Base-by-base conservation (phyloP, 2,113 vertebrate species). In the Aldabrachelys gigantea region DNA sequence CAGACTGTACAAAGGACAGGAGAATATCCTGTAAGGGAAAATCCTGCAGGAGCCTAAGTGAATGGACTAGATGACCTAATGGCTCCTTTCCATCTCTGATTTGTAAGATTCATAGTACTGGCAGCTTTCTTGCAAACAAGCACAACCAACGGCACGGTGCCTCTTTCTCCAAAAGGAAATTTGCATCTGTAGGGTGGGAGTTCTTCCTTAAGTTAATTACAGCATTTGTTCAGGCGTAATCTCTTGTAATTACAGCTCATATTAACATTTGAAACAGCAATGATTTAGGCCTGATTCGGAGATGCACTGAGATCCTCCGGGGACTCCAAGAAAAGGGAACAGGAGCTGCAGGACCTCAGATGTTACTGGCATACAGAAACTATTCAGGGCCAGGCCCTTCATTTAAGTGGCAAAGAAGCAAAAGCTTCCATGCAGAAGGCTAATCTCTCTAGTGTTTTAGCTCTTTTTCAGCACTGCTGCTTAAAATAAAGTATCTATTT, bases 161-260 rank as follows among this genome's bases (percentile, higher is more conserved):
- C 41, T 81, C 80, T 76, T 83, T 82, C 92, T 95, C 76, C 79
- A 59, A 75, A 78, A 52, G n/a, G 29, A 76, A 78, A 94, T 89
- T 76, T 90, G 88, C 80, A 86, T 90, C 44, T 4, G 5, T 29
- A 93, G 82, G 59, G 44, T 50, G 85, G 1, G 35, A 97, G 82
- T 31, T 94, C 56, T 52, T 95, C 84, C 84, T 96, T 89, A 94
- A 96, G 92, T 96, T 97, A 94, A 91, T 89, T 97, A 92, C 84
- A 96, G 89, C 88, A 91, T 95, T 94, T 87, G 13, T 54, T 95
- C 29, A 54, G 82, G 78, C 80, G 81, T 85, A 89, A 95, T 91
- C 79, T 91, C 65, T 94, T 79, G 72, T 49, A 95, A 82, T 95
- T 91, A 94, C 10, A 54, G 35, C 5, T 14, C 35, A 44, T 44